Evolutionary conservation across 1,140 invertebrate species (phyloP).

Genomic region (Saxidomus purpurata): DNA sequence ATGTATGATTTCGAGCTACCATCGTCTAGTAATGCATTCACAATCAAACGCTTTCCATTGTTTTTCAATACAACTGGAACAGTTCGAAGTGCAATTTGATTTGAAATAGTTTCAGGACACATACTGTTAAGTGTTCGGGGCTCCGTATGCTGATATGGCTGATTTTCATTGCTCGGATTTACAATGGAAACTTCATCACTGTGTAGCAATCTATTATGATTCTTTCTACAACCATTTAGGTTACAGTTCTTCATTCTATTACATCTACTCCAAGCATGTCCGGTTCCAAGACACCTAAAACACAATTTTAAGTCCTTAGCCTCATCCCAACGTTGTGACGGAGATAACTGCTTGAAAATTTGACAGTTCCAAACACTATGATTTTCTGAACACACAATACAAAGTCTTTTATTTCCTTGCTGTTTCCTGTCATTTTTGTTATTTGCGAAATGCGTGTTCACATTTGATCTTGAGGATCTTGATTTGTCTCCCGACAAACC

Average conservation of each 20-base stretch:
- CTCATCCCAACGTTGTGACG: slow-evolving; percentile 11
- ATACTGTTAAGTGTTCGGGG: too few relatives aligned
- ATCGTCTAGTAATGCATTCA: too few relatives aligned
- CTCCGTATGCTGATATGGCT: background rate
- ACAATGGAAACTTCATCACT: background rate
- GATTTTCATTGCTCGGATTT: background rate
- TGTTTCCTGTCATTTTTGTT: too few relatives aligned
- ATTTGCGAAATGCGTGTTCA: too few relatives aligned
- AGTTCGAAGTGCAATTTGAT: background rate
- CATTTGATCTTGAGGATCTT: too few relatives aligned
- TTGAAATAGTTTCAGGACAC: background rate
- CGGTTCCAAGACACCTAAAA: slow-evolving; percentile 10
- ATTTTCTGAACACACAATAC: slow-evolving; percentile 14
- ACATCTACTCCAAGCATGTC: slow-evolving; percentile 2
- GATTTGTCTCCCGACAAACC: too few relatives aligned
- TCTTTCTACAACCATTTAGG: slow-evolving; percentile 18
- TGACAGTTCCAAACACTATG: background rate
- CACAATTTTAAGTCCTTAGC: slow-evolving; percentile 12
- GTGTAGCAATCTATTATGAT: slow-evolving; percentile 39
- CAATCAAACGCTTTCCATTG: background rate
- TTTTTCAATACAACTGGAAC: slow-evolving; percentile 4
- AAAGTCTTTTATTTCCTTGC: background rate
- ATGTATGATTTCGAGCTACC: too few relatives aligned
- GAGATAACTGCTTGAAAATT: background rate
- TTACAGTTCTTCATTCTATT: background rate